Evolutionary conservation across 2,888 invertebrate species (phyloP).

Genomic region (Dermolepida albohirtum): DNA sequence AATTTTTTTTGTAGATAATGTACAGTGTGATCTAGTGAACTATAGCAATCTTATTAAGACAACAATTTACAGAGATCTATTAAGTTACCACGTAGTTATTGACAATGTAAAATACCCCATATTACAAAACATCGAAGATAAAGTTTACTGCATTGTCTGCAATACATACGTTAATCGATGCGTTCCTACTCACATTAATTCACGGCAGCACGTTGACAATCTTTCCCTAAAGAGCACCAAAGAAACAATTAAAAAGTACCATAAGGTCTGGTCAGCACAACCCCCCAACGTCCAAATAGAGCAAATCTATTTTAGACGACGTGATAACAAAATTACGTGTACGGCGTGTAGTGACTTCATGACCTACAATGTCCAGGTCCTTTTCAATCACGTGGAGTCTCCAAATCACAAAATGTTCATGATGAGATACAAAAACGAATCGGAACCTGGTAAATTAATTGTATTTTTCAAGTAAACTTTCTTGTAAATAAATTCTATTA

Average conservation of each 20-base stretch:
- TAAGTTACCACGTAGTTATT: neutral
- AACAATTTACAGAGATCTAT: conserved; percentile 20
- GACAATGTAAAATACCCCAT: conserved; percentile 1
- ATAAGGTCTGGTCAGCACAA: conserved; percentile 14
- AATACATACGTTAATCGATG: conserved; percentile 11
- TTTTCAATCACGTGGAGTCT: conserved; percentile 14
- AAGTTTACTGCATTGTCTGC: conserved; percentile 22
- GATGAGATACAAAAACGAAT: neutral
- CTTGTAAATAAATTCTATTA: neutral
- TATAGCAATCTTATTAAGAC: conserved; percentile 2
- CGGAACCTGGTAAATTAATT: neutral
- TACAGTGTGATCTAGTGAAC: neutral
- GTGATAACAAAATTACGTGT: conserved; percentile 15
- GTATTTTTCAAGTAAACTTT: neutral
- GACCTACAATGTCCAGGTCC: neutral
- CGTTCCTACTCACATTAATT: conserved; percentile 4
- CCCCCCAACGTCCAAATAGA: conserved; percentile 13
- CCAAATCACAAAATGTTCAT: conserved; percentile 15
- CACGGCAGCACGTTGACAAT: neutral
- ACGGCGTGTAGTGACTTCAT: conserved; percentile 17
- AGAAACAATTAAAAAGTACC: conserved; percentile 12
- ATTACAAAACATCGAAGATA: conserved; percentile 10
- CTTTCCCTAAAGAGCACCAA: neutral
- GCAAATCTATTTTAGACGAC: conserved; percentile 21
- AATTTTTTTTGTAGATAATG: no score